Conservation (phyloP, 2,888 invertebrate genomes). For the Acrocera orbiculus region DNA sequence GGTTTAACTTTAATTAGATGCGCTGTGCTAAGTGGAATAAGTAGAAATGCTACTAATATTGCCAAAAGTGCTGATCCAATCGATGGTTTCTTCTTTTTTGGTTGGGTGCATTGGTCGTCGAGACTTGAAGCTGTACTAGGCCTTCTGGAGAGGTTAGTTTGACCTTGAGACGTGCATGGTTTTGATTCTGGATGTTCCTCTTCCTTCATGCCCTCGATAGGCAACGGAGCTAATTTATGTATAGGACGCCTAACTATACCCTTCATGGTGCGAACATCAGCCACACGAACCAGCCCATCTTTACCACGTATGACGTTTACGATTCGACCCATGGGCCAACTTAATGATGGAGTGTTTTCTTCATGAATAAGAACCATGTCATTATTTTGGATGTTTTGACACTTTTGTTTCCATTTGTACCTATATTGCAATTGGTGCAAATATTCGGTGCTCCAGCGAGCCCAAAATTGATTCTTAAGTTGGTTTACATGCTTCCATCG, state of each 20-base stretch:
- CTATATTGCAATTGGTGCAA: neutral
- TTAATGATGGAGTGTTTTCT: slow-evolving; percentile 11
- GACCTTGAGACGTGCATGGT: no score
- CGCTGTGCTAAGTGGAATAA: neutral
- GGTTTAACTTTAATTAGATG: neutral
- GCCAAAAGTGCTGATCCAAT: neutral
- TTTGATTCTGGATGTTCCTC: no score
- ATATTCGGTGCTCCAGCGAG: neutral
- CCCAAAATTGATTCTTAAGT: neutral
- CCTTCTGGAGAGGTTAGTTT: no score
- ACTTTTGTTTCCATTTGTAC: neutral
- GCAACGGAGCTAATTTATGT: slow-evolving; percentile 1
- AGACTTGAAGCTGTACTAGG: no score
- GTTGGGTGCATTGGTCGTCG: neutral
- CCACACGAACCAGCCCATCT: slow-evolving; percentile 13
- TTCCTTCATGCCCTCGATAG: neutral
- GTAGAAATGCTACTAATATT: neutral
- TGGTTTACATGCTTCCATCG: neutral
- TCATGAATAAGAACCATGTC: slow-evolving; percentile 16
- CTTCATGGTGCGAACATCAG: neutral
- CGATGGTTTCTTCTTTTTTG: neutral
- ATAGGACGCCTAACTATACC: neutral
- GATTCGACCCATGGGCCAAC: slow-evolving; percentile 15
- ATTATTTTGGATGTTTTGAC: slow-evolving; percentile 2
- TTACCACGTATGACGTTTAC: slow-evolving; percentile 12